Conservation (phyloP, 2,797 vertebrate species). For the Enteromius argenteus region DNA sequence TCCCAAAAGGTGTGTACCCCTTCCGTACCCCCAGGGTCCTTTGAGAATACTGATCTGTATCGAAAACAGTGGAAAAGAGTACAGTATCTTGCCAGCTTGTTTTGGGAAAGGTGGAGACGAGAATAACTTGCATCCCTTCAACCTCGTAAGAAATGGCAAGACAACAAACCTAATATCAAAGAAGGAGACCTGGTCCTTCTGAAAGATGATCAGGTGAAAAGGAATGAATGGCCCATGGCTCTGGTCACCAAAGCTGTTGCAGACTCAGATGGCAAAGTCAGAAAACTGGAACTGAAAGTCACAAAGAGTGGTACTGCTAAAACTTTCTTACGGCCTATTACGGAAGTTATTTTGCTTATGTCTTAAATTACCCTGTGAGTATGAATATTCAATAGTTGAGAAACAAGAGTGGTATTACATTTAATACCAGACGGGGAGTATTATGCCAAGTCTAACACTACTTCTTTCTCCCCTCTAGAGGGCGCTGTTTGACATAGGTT, state of each 20-base stretch:
- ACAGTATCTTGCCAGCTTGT: neutral
- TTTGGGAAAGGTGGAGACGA: neutral
- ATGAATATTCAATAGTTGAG: too few species aligned
- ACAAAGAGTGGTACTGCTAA: too few species aligned
- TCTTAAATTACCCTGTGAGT: too few species aligned
- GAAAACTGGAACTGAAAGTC: too few species aligned
- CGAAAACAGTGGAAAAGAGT: neutral
- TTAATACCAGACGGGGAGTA: too few species aligned
- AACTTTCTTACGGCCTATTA: too few species aligned
- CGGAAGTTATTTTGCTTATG: too few species aligned
- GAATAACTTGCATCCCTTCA: too few species aligned
- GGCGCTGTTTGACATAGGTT: neutral
- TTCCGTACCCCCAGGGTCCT: neutral
- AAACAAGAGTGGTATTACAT: too few species aligned
- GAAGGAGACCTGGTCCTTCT: neutral
- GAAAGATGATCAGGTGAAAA: conserved; percentile 8
- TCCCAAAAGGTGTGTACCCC: neutral
- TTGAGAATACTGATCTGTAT: neutral
- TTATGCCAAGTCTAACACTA: neutral
- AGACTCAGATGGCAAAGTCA: neutral
- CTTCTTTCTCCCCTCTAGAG: neutral
- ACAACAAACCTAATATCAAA: conserved; percentile 13
- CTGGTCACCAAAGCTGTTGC: neutral
- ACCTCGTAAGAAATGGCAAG: neutral
- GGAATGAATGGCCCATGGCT: conserved; percentile 3